phyloP scores from a whole-genome alignment of 2,888 invertebrate species.

The Phorcus lineatus region DNA sequence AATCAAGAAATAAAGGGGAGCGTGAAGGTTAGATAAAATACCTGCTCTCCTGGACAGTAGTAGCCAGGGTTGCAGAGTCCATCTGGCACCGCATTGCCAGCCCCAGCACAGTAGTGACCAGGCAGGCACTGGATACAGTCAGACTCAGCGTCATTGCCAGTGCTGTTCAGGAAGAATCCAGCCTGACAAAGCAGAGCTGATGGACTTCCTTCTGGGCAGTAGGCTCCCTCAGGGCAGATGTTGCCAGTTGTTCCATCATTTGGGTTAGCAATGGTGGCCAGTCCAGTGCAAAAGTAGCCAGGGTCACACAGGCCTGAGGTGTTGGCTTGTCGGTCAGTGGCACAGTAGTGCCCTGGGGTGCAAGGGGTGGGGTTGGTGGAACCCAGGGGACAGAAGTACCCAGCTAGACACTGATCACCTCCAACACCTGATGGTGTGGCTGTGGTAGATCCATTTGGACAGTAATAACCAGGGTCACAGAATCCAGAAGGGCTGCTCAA shows the following conservation, averaged over 20 bases:
- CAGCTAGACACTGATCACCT: slow-evolving; percentile 60
- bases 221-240: slow-evolving; percentile 65
- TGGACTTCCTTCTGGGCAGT: slow-evolving; percentile 60
- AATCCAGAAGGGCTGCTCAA: slow-evolving; percentile 59
- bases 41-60: slow-evolving; percentile 71
- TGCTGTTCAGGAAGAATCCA: slow-evolving; percentile 62
- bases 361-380: slow-evolving; percentile 60
- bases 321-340: slow-evolving; percentile 56
- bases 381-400: slow-evolving; percentile 69
- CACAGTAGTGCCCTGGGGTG: slow-evolving; percentile 67
- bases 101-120: slow-evolving; percentile 64
- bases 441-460: slow-evolving; percentile 92
- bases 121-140: slow-evolving; percentile 62
- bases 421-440: slow-evolving; percentile 79
- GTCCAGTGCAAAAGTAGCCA: slow-evolving; percentile 67
- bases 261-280: slow-evolving; percentile 64
- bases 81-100: slow-evolving; percentile 59
- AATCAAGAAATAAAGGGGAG: too few species aligned
- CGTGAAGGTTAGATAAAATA: too few species aligned
- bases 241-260: slow-evolving; percentile 70
- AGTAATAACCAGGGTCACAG: slow-evolving; percentile 79
- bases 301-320: slow-evolving; percentile 65
- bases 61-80: slow-evolving; percentile 67
- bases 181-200: slow-evolving; percentile 57
- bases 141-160: slow-evolving; percentile 54